Evolutionary conservation across 2,888 invertebrate species (phyloP).

Genomic region (Labia minor): DNA sequence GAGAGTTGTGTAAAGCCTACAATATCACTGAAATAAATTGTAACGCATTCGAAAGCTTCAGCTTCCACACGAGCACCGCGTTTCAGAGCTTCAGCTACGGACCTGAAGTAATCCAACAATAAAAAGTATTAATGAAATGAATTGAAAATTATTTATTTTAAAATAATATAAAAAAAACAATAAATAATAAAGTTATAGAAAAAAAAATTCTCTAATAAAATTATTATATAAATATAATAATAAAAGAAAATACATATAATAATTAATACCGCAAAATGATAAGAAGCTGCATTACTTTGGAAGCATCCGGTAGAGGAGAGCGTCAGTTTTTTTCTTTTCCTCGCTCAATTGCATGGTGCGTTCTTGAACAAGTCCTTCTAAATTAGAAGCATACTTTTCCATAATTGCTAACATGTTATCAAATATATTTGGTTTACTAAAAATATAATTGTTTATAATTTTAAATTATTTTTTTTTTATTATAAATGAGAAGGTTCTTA

Average conservation of each 20-base stretch:
- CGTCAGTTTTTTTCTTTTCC: slow-evolving; percentile 77
- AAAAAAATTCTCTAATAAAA: too few relatives aligned
- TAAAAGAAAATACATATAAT: background rate
- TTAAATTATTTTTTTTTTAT: background rate
- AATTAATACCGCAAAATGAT: background rate
- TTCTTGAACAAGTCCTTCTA: slow-evolving; percentile 73
- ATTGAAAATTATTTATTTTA: slow-evolving; percentile 14
- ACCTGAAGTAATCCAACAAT: slow-evolving; percentile 39
- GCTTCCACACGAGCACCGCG: slow-evolving; percentile 68
- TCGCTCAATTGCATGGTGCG: slow-evolving; percentile 67
- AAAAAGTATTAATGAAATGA: background rate
- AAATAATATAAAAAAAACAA: slow-evolving; percentile 14
- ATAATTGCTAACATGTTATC: slow-evolving; percentile 84
- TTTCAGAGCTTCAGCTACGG: slow-evolving; percentile 69
- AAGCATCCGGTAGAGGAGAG: slow-evolving; percentile 71
- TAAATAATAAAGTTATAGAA: background rate
- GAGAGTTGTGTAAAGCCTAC: slow-evolving; percentile 74
- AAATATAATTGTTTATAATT: slow-evolving; percentile 8
- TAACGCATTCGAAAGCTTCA: slow-evolving; percentile 70
- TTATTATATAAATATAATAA: slow-evolving; percentile 8
- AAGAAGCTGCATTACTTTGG: slow-evolving; percentile 50
- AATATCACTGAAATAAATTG: slow-evolving; percentile 75
- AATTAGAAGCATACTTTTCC: slow-evolving; percentile 81
- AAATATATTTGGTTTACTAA: slow-evolving; percentile 70
- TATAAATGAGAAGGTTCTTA: slow-evolving; percentile 30